A percentile compares a stretch with the other conserved stretches of the same genome.
These are phyloP conservation scores for Coptotermes formosanus DNA, from an alignment of 1,140 invertebrate genomes.

Conservation along the genomic window DNA sequence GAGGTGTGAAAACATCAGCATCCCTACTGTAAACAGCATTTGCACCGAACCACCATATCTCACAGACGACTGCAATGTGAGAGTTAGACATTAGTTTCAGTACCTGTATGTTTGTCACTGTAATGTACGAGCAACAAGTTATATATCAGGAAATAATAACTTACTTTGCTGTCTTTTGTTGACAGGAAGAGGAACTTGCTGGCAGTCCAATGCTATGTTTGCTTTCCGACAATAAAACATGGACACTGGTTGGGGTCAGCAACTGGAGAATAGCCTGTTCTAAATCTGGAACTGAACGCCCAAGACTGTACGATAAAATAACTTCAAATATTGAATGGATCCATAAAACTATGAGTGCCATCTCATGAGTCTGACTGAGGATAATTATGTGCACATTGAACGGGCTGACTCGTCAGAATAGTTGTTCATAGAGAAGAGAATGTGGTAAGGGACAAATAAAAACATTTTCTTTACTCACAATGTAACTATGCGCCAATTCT, in stretches of 20 bases:
- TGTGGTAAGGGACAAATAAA: too few relatives aligned
- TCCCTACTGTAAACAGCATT: constrained; percentile 74
- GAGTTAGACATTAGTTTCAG: neutral
- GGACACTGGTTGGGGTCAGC: constrained; percentile 71
- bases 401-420: too few relatives aligned
- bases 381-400: constrained; percentile 2
- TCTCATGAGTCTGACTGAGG: constrained; percentile 1
- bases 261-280: constrained; percentile 80
- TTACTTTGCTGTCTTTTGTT: neutral
- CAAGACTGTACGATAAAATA: constrained; percentile 78
- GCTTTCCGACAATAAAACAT: constrained; percentile 57
- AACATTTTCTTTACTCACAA: too few relatives aligned
- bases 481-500: too few relatives aligned
- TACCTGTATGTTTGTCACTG: neutral
- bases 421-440: too few relatives aligned
- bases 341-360: constrained; percentile 58
- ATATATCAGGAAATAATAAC: neutral
- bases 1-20: constrained; percentile 78
- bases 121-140: neutral
- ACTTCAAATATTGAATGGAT: constrained; percentile 80
- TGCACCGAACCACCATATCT: constrained; percentile 66
- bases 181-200: constrained; percentile 80
- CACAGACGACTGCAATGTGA: constrained; percentile 26
- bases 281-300: constrained; percentile 66
- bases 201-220: constrained; percentile 79